phyloP scores from a whole-genome alignment of 2,888 invertebrate genomes.

The Drosophila paramelanica region DNA sequence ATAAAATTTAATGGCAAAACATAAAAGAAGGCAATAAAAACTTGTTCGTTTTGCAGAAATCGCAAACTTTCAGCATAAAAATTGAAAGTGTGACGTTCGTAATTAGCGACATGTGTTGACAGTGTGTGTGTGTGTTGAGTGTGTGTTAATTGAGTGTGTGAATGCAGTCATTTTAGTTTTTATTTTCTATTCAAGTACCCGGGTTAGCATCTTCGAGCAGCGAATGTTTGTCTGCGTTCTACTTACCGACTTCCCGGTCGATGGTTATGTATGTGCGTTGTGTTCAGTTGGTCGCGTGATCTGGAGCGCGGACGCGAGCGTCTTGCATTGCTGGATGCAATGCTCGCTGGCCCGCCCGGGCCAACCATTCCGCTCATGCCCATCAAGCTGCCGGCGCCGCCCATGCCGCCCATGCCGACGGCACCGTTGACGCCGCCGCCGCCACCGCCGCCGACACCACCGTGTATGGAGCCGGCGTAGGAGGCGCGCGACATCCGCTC shows the following conservation, averaged over 20 bases:
- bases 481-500: constrained; percentile 92
- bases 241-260: constrained; percentile 91
- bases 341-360: constrained; percentile 85
- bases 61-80: constrained; percentile 48
- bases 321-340: constrained; percentile 87
- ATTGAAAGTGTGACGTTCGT: constrained; percentile 63
- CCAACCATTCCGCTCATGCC: constrained; percentile 74
- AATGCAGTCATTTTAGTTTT: not conserved
- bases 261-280: constrained; percentile 86
- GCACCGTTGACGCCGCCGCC: constrained; percentile 58
- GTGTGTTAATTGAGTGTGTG: constrained; percentile 29
- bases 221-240: constrained; percentile 50
- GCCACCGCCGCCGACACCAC: constrained; percentile 67
- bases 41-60: constrained; percentile 3
- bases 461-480: constrained; percentile 89
- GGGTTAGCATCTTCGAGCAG: constrained; percentile 5
- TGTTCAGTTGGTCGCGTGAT: constrained; percentile 88
- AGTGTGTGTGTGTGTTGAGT: constrained; percentile 21
- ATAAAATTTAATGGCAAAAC: constrained; percentile 41
- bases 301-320: constrained; percentile 91
- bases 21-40: constrained; percentile 36
- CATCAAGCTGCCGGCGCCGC: constrained; percentile 73
- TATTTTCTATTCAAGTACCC: not conserved
- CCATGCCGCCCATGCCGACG: constrained; percentile 47
- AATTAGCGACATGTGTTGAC: constrained; percentile 43